Evolutionary conservation across 2,113 vertebrate genomes (phyloP).

Genomic region (Verasper variegatus): DNA sequence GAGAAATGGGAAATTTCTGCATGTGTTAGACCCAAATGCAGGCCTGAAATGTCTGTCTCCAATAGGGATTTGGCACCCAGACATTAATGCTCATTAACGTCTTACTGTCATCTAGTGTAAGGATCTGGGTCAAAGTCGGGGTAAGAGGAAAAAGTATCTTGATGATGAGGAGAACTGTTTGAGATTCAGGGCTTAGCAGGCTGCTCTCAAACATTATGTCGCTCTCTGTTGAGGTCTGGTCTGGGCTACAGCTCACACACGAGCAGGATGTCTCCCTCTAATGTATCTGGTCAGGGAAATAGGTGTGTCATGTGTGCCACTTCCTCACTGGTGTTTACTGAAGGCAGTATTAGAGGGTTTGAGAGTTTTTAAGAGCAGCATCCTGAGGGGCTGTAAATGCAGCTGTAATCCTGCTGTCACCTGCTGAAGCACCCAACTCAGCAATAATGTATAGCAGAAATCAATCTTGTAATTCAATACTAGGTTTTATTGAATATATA

Average conservation of each 20-base stretch:
- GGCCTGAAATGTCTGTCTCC: slow-evolving; percentile 30
- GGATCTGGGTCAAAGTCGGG: slow-evolving; percentile 53
- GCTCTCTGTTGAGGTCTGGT: slow-evolving; percentile 22
- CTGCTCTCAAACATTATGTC: slow-evolving; percentile 39
- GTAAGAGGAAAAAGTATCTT: slow-evolving; percentile 17
- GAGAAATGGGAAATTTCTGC: slow-evolving; percentile 17
- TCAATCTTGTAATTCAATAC: neutral
- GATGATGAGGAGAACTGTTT: slow-evolving; percentile 13
- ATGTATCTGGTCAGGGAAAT: slow-evolving; percentile 43
- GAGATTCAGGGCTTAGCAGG: slow-evolving; percentile 10
- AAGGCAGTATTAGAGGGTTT: slow-evolving; percentile 5
- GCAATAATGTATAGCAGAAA: neutral
- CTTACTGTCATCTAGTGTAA: slow-evolving; percentile 17
- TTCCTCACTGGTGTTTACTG: slow-evolving; percentile 12
- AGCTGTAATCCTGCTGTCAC: neutral
- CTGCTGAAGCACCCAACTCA: neutral
- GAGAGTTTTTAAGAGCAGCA: neutral
- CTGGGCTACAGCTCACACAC: slow-evolving; percentile 5
- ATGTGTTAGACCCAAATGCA: slow-evolving; percentile 17
- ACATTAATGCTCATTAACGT: slow-evolving; percentile 30
- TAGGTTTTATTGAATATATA: neutral
- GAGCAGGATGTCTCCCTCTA: slow-evolving; percentile 25
- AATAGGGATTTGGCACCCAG: neutral
- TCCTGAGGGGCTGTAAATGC: neutral
- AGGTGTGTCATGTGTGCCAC: slow-evolving; percentile 3